Conservation (phyloP, 2,113 vertebrate species). For the Capreolus pygargus region DNA sequence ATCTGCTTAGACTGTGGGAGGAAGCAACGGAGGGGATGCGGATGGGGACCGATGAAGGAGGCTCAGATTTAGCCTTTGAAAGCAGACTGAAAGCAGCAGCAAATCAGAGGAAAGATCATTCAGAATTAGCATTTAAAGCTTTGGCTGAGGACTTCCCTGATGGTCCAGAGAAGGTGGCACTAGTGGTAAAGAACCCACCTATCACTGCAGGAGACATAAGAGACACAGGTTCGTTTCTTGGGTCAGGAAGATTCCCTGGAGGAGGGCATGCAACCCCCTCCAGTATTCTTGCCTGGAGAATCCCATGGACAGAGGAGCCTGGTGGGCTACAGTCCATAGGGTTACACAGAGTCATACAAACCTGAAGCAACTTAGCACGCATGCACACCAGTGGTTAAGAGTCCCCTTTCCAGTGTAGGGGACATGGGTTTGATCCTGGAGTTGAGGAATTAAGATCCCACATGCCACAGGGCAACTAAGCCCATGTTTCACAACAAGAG, state of each 20-base stretch:
- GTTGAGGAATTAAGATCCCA: background rate
- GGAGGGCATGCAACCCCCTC: background rate
- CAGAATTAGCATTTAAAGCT: background rate
- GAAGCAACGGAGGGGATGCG: background rate
- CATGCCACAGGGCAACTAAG: background rate
- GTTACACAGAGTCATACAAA: background rate
- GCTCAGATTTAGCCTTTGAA: background rate
- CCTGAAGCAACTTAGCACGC: background rate
- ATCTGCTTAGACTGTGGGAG: background rate
- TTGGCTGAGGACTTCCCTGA: background rate
- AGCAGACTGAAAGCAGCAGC: background rate
- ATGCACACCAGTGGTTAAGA: background rate
- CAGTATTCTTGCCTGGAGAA: background rate
- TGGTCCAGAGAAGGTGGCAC: background rate
- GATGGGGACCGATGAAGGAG: background rate
- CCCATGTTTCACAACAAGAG: background rate
- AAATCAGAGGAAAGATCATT: conserved; percentile 4
- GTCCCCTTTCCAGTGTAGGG: background rate
- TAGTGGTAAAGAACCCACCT: background rate
- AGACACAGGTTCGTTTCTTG: background rate
- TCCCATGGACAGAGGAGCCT: background rate
- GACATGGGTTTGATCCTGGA: background rate
- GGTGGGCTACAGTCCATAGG: background rate
- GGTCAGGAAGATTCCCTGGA: background rate
- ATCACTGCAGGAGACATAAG: background rate